phyloP scores from a whole-genome alignment of 2,888 invertebrate species.

The Standfussiana lucernea region DNA sequence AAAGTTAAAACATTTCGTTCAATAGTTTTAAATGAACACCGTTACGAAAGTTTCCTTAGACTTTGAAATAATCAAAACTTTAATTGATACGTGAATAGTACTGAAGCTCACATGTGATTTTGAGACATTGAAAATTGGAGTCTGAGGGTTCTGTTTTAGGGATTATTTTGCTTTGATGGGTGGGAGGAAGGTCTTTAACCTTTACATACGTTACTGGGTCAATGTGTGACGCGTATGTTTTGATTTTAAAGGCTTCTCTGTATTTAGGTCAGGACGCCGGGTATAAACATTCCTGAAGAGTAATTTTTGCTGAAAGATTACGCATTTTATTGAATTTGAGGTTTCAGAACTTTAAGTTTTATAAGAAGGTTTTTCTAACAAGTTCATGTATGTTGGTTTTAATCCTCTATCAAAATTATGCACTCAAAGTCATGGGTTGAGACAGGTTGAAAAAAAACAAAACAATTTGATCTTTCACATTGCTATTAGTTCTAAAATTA shows the following conservation, averaged over 20 bases:
- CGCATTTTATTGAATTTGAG: conserved; percentile 1
- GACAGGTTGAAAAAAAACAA: not conserved
- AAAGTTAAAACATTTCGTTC: conserved; percentile 47
- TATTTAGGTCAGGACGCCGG: conserved; percentile 76
- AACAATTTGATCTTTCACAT: not conserved
- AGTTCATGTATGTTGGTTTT: not conserved
- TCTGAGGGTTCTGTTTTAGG: conserved; percentile 61
- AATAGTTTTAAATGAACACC: conserved; percentile 63
- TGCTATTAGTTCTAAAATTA: not conserved
- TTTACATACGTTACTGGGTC: conserved; percentile 82
- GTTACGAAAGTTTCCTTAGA: conserved; percentile 64
- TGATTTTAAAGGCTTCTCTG: conserved; percentile 75
- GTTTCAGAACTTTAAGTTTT: conserved; percentile 3
- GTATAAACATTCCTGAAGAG: conserved; percentile 46
- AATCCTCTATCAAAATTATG: too few relatives aligned
- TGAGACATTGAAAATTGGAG: conserved; percentile 53
- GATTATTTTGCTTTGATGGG: conserved; percentile 63
- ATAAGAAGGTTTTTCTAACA: not conserved
- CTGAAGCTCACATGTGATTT: conserved; percentile 57
- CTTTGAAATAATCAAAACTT: conserved; percentile 72
- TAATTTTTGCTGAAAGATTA: conserved; percentile 40
- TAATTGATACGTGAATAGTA: conserved; percentile 71
- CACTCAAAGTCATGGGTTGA: too few relatives aligned
- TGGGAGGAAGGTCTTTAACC: conserved; percentile 80
- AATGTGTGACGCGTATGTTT: conserved; percentile 80